Evolutionary conservation across 2,888 invertebrate species (phyloP).

Genomic region (Pecten maximus): DNA sequence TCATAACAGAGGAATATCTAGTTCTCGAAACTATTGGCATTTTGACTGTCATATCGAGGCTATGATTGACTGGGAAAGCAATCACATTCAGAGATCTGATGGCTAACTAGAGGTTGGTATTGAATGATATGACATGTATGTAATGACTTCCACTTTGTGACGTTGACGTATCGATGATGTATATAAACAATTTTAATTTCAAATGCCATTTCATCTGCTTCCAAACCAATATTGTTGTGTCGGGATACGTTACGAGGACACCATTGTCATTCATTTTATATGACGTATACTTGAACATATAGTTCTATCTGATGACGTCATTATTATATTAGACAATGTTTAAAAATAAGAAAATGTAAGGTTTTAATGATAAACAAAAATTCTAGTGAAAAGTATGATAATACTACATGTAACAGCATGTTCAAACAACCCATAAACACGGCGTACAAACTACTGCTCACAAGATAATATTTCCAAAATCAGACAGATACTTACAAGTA

Average conservation of each 20-base stretch:
- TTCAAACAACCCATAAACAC: no score
- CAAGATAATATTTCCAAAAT: no score
- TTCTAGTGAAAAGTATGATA: no score
- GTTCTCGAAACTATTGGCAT: neutral
- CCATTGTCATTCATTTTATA: neutral
- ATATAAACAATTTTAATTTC: neutral
- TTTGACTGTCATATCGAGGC: neutral
- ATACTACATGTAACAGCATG: no score
- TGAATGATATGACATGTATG: neutral
- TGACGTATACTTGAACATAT: neutral
- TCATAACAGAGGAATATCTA: neutral
- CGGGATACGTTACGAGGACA: neutral
- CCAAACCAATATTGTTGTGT: neutral
- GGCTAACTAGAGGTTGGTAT: conserved; percentile 10
- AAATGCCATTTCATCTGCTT: neutral
- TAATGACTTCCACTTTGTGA: neutral
- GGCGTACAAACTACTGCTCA: no score
- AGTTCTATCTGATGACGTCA: no score
- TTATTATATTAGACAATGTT: no score
- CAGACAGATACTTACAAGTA: no score
- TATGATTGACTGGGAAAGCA: neutral
- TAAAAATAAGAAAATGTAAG: no score
- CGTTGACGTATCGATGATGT: neutral
- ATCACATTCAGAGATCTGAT: neutral
- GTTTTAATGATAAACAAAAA: no score